Evolutionary conservation across 2,797 vertebrate genomes (phyloP).

Genomic region (Enteromius thamalakanensis): DNA sequence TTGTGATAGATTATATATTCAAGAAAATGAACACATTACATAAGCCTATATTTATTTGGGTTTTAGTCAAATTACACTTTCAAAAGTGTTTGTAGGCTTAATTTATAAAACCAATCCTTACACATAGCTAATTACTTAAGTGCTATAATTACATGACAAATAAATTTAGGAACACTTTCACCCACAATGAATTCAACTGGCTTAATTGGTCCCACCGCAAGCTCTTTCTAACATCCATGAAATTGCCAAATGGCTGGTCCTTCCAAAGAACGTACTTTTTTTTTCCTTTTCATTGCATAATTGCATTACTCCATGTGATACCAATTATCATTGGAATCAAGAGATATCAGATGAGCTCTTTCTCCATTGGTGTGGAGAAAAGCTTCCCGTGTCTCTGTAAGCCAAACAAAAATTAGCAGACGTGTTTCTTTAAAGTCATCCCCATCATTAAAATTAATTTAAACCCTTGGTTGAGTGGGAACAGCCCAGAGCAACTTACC

Average conservation of each 20-base stretch:
- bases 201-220: conserved; percentile 44
- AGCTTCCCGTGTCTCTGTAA: conserved; percentile 36
- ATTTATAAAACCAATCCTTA: conserved; percentile 39
- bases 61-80: conserved; percentile 7
- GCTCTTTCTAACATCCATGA: conserved; percentile 20
- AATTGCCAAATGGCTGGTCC: conserved; percentile 24
- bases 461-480: conserved; percentile 69
- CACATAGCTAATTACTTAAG: conserved; percentile 30
- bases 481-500: conserved; percentile 74
- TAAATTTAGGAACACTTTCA: conserved; percentile 26
- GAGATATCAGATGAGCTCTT: conserved; percentile 17
- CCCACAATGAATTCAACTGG: conserved; percentile 26
- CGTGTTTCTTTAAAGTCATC: conserved; percentile 75
- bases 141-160: conserved; percentile 23
- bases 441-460: conserved; percentile 81
- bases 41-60: background rate
- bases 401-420: conserved; percentile 74
- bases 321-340: conserved; percentile 31
- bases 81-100: conserved; percentile 9
- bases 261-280: background rate
- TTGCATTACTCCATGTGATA: conserved; percentile 23
- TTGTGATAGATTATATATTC: conserved; percentile 1
- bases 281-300: background rate
- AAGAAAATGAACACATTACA: background rate
- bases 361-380: background rate